Base-by-base conservation (phyloP, 2,113 vertebrate genomes). In the Mobula hypostoma region DNA sequence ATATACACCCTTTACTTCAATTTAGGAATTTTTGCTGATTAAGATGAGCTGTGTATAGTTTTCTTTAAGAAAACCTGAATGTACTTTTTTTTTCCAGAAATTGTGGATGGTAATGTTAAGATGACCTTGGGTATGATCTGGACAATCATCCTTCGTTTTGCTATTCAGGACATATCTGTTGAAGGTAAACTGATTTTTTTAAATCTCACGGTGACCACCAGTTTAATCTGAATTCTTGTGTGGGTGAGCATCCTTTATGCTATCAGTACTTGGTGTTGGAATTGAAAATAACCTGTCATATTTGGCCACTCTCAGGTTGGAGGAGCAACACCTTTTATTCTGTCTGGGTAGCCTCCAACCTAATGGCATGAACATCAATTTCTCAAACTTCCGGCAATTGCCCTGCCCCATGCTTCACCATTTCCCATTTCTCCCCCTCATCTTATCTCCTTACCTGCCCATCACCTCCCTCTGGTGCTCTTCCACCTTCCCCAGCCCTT, bases 61-160 rank as follows among this genome's bases (percentile, higher is more conserved):
- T 74, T 74, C 72, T 48, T 48, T 48, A 48, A 74, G 63, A 74
- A 74, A 74, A 21, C 21, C 4, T 72, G 0, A 74, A 74, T 74
- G 72, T 74, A 5, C 63, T 74, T 74, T 19, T 74, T 74, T 15
- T 24, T 24, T n/a, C 12, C 56, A 88, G 83, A 87, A 66, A 99
- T 99, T 1, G 98, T 99, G 24, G 98, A 99, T 0, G 98, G 98
- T 76, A 99, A 99, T 0, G 97, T 97, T 0, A 99, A 99, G 97
- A 99, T 99, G 98, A 99, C 98, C 0, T 96, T 99, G 94, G 98
- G 98, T 2, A 99, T 99, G 98, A 99, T 99, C 96, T 99, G 98
- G 98, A 99, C 98, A 83, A 99, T 99, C 95, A 99, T 99, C 96
- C 98, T 99, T 6, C 95, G 98, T 70, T 99, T 99, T 0, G 98